Conservation (phyloP, 2,888 invertebrate species). For the Melanostoma scalare region DNA sequence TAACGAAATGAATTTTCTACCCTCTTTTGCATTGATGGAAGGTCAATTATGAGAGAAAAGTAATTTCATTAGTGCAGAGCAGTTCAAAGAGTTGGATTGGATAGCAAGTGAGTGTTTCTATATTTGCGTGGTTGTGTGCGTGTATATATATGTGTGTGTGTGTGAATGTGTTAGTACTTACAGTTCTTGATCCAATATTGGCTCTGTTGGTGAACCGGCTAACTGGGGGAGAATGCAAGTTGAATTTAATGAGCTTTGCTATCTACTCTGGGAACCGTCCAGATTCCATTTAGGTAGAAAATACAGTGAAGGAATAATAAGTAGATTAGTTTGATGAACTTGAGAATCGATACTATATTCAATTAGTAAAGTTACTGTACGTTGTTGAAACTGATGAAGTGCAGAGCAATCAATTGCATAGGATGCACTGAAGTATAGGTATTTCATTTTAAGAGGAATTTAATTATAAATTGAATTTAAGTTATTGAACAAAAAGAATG, state of each 20-base stretch:
- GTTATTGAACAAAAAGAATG: too few species aligned
- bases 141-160: not conserved
- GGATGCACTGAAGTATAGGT: too few species aligned
- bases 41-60: constrained; percentile 59
- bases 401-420: too few species aligned
- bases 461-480: too few species aligned
- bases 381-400: too few species aligned
- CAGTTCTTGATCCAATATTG: constrained; percentile 9
- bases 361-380: too few species aligned
- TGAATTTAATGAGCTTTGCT: constrained; percentile 61
- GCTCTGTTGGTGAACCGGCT: not conserved
- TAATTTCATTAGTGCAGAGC: constrained; percentile 54
- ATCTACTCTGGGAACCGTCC: constrained; percentile 37
- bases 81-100: constrained; percentile 1
- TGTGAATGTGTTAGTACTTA: not conserved
- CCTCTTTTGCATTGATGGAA: constrained; percentile 49
- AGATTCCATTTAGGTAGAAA: constrained; percentile 35
- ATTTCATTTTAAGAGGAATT: too few species aligned
- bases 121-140: not conserved
- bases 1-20: constrained; percentile 38
- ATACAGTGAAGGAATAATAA: constrained; percentile 30
- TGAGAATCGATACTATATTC: too few species aligned
- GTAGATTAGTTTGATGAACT: constrained; percentile 33
- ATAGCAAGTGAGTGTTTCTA: not conserved
- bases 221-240: constrained; percentile 33